These are phyloP conservation scores for Pimpla rufipes DNA, from an alignment of 2,888 invertebrate genomes.

Conservation along the genomic window DNA sequence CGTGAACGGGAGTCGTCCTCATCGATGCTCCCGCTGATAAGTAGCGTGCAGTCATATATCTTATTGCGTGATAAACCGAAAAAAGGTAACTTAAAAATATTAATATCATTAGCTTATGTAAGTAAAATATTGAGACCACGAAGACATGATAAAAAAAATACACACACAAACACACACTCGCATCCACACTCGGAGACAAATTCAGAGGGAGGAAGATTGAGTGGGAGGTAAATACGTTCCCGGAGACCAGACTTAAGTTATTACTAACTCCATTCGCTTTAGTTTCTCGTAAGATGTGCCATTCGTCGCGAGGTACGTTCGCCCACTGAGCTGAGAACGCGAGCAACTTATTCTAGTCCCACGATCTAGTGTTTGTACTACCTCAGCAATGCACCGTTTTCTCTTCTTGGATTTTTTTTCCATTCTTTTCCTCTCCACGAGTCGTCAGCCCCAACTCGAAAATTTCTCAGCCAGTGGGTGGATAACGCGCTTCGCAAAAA, in stretches of 20 bases:
- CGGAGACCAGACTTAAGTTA: constrained; percentile 55
- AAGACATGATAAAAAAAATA: constrained; percentile 2
- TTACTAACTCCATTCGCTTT: constrained; percentile 54
- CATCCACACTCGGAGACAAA: neutral
- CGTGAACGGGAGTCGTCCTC: constrained; percentile 25
- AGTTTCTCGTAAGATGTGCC: constrained; percentile 66
- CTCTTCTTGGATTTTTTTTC: neutral
- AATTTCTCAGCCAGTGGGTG: constrained; percentile 7
- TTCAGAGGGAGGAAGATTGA: constrained; percentile 17
- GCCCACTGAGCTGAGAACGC: constrained; percentile 15
- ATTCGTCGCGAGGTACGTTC: constrained; percentile 59
- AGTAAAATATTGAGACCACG: constrained; percentile 61
- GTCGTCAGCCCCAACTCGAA: constrained; percentile 1
- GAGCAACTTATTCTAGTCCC: constrained; percentile 40
- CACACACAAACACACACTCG: constrained; percentile 12
- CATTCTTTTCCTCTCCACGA: constrained; percentile 1
- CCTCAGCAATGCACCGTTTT: neutral
- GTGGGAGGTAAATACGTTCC: constrained; percentile 49
- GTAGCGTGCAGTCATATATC: constrained; percentile 62
- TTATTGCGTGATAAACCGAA: constrained; percentile 61
- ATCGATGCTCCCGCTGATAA: constrained; percentile 41
- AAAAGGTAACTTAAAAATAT: constrained; percentile 58
- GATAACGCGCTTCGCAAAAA: constrained; percentile 2
- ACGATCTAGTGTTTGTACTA: constrained; percentile 36
- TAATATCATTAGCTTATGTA: constrained; percentile 68